Conservation (phyloP, 1,140 invertebrate genomes). For the Micrasema minimum region DNA sequence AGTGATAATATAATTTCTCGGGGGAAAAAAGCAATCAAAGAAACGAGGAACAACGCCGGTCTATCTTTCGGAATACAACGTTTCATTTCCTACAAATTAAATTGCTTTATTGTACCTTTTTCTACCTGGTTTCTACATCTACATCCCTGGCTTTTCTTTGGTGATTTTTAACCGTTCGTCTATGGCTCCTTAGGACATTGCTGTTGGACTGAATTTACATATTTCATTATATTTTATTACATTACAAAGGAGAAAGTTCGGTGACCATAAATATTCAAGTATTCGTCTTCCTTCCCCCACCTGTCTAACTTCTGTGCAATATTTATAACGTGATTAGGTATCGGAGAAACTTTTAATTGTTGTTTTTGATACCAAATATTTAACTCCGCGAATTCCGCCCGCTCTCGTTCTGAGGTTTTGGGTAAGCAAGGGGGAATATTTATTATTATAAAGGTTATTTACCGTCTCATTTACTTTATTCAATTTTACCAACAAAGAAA, state of each 20-base stretch:
- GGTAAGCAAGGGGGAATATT: no score
- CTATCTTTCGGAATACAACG: constrained; percentile 37
- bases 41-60: constrained; percentile 14
- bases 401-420: no score
- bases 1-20: constrained; percentile 25
- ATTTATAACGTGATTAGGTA: constrained; percentile 16
- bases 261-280: constrained; percentile 34
- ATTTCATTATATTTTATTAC: constrained; percentile 48
- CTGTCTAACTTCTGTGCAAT: constrained; percentile 2
- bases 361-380: neutral
- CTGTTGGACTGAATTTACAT: constrained; percentile 44
- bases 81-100: constrained; percentile 44
- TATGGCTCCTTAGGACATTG: neutral
- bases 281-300: constrained; percentile 13
- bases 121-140: constrained; percentile 6
- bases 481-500: no score
- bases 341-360: constrained; percentile 5
- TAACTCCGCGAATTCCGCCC: no score
- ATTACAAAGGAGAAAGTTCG: constrained; percentile 29
- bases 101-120: constrained; percentile 45
- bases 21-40: constrained; percentile 29
- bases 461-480: no score
- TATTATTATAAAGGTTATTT: no score
- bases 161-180: constrained; percentile 39
- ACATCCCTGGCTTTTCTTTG: constrained; percentile 3